phyloP scores from a whole-genome alignment of 2,113 vertebrate species.

The Dolichotis patagonum region DNA sequence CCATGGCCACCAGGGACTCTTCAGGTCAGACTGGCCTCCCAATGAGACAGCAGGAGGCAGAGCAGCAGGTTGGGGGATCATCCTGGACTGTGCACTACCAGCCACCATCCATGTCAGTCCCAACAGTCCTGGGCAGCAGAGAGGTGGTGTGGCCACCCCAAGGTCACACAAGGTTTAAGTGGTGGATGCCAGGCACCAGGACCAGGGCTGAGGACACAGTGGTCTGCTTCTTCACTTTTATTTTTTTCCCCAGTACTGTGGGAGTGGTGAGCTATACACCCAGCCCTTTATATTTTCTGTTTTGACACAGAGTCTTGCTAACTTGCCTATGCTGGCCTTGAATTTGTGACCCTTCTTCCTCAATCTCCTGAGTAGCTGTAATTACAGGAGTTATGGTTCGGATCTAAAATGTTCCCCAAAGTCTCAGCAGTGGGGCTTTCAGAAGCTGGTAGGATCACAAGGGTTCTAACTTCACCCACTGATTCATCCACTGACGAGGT shows the following conservation, averaged over 20 bases:
- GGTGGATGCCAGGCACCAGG: background rate
- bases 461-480: background rate
- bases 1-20: background rate
- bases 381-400: background rate
- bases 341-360: background rate
- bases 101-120: background rate
- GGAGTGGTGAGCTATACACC: background rate
- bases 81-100: background rate
- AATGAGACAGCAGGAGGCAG: background rate
- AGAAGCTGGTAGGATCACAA: background rate
- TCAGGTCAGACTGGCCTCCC: background rate
- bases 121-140: background rate
- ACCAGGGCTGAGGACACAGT: background rate
- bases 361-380: background rate
- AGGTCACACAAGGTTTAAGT: background rate
- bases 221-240: background rate
- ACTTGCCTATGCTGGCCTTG: background rate
- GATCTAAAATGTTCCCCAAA: background rate
- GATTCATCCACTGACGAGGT: background rate
- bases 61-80: fast-evolving
- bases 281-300: background rate
- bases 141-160: background rate
- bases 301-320: background rate
- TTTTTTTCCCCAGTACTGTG: background rate
- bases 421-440: background rate